Evolutionary conservation across 2,888 invertebrate genomes (phyloP), one percentile per base, ranked within the genome.

Genomic region (Syrphus vitripennis): DNA sequence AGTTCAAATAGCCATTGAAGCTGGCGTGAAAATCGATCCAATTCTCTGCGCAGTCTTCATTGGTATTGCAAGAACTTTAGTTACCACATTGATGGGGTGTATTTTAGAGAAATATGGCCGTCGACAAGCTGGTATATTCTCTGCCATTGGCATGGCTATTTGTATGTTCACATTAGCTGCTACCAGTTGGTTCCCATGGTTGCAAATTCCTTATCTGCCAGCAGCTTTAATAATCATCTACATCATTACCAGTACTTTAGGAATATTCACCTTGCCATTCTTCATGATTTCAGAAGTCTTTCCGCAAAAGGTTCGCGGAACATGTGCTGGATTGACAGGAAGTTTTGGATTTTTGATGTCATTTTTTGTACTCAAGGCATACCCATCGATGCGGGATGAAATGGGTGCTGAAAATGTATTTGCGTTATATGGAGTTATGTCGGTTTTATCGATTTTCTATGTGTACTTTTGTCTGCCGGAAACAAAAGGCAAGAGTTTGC

Each of bases 211-310:
- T 0, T 91, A 90, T 71, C 77, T 92, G 7, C 90, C 92, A 3
- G 91, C 91, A 2, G 79, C 88, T 2, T 88, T 90, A 5, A 90
- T 92, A 45, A 88, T 92, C 3, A 76, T 90, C 9, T 92, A 88
- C 89, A 93, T 87, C 93, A 94, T 90, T 89, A 95, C 67, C 90
- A 95, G 90, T 89, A 92, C 92, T 0, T 24, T 92, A 14, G 92
- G 96, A 0, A 88, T 92, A 2, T 92, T 95, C 12, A 95, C 96
- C 0, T 89, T 96, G 65, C 96, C 96, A 0, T 96, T 96, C 95
- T 94, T 95, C 34, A 94, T 96, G 94, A 95, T 95, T 87, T 96
- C 96, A 0, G 96, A 96, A 91, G 93, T 96, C 0, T 96, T 96
- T 89, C 94, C 95, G 0, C 93, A 94, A 1, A 93, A 93, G 76